Evolutionary conservation across 2,797 vertebrate genomes (phyloP), one percentile per base, ranked within the genome.

Genomic region (Acestrorhynchus altus): DNA sequence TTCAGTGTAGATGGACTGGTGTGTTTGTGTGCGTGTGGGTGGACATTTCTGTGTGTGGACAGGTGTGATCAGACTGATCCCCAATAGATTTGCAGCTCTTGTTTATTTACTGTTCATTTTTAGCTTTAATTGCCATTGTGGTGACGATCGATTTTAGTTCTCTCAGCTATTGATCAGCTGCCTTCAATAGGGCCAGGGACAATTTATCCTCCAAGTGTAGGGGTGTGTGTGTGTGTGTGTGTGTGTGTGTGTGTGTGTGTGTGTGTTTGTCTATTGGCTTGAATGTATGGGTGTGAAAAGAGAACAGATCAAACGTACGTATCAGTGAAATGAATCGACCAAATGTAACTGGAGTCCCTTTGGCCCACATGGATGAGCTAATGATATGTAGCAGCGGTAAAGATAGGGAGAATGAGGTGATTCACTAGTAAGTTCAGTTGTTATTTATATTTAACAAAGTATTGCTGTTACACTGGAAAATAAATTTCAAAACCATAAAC

Each of bases 51-150:
- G 26, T 52, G 11, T 65, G 47, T 54, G 47, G 44, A 54, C 18
- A 35, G 28, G 46, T 60, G 51, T 52, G 49, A 69, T 52, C 40
- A 47, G 59, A 42, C 12, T 16, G 56, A 47, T 68, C 82, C 85
- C 85, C 73, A 56, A 40, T 71, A 84, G 82, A 16, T 59, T n/a
- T 61, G 51, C 63, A 69, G 65, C 60, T 61, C 81, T 85, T 87
- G 84, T 90, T 91, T 90, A 87, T 87, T 89, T 87, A 87, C 86
- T 83, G 79, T 88, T 86, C 59, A 84, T 87, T 88, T 88, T 83
- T 54, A 83, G 76, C 87, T 87, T 89, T 90, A 90, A 90, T 91
- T 89, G 86, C 82, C 76, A 75, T 83, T 78, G 79, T 76, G 60
- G 82, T 4, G 40, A 74, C 75, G 88, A 90, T 91, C 85, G 89